These are phyloP conservation scores for Parazoanthus darwini DNA, from an alignment of 92 coral and sea anemone species.

Conservation along the genomic window DNA sequence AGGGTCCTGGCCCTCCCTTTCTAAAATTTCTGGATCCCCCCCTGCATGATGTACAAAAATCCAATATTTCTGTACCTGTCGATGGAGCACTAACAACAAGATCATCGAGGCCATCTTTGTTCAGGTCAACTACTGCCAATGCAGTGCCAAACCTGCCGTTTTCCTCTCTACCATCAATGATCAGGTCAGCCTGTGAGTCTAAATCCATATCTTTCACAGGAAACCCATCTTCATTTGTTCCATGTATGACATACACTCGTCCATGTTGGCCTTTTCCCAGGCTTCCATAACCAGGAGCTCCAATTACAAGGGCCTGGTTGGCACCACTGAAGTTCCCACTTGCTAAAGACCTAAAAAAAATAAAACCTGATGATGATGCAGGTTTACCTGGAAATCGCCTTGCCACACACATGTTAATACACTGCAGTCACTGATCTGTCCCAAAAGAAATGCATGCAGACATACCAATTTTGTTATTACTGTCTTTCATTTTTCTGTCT, in stretches of 20 bases:
- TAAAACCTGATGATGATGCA: too few species aligned
- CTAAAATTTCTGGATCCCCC: too few species aligned
- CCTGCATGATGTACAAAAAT: too few species aligned
- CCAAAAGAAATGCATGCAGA: too few species aligned
- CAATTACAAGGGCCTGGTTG: slow-evolving; percentile 58
- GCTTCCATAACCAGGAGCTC: slow-evolving; percentile 93
- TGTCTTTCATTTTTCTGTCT: too few species aligned
- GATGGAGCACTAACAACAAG: slow-evolving; percentile 96
- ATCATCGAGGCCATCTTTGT: slow-evolving; percentile 90
- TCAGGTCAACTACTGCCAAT: slow-evolving; percentile 82
- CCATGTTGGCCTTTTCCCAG: slow-evolving; percentile 91
- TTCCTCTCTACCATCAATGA: slow-evolving; percentile 70
- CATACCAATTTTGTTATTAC: too few species aligned
- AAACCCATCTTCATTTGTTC: slow-evolving; percentile 56
- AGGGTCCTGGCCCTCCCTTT: too few species aligned
- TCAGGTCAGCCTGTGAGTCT: slow-evolving; percentile 65
- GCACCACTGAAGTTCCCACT: slow-evolving; percentile 74
- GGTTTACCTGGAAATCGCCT: too few species aligned
- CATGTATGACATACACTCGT: slow-evolving; percentile 71
- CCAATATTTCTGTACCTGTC: slow-evolving; percentile 55
- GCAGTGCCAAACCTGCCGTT: slow-evolving; percentile 92
- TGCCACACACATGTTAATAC: too few species aligned
- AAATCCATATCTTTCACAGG: slow-evolving; percentile 65
- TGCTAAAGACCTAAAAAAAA: slow-evolving; percentile 66
- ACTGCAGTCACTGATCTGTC: too few species aligned